Evolutionary conservation across 2,888 invertebrate species (phyloP).

Genomic region (Seladonia tumulorum): DNA sequence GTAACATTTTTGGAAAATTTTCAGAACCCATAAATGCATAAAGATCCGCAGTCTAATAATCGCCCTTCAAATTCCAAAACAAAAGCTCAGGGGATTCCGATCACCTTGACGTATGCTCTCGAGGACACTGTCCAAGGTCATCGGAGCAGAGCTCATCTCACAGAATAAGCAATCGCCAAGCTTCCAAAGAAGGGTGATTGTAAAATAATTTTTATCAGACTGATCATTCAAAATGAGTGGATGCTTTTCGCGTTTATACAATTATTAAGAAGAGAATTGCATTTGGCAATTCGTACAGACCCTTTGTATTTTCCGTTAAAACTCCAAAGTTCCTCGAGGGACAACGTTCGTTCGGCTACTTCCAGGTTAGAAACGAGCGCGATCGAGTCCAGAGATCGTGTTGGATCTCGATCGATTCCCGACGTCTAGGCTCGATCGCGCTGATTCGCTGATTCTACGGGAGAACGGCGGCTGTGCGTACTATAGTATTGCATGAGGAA

Average conservation of each 20-base stretch:
- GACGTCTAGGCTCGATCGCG: conserved; percentile 44
- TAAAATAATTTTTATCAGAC: neutral
- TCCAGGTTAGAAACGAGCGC: conserved; percentile 41
- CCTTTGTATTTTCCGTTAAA: too few relatives aligned
- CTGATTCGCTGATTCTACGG: conserved; percentile 15
- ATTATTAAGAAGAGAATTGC: too few relatives aligned
- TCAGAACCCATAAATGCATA: too few relatives aligned
- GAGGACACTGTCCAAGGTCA: neutral
- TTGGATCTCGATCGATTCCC: neutral
- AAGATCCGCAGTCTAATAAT: too few relatives aligned
- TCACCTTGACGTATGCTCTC: neutral
- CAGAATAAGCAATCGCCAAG: neutral
- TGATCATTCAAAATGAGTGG: too few relatives aligned
- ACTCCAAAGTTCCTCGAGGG: neutral
- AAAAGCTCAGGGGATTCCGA: neutral
- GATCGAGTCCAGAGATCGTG: conserved; percentile 40
- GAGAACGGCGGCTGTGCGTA: conserved; percentile 22
- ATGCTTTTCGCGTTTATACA: too few relatives aligned
- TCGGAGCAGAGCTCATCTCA: neutral
- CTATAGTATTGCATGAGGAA: conserved; percentile 51
- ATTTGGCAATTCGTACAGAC: too few relatives aligned
- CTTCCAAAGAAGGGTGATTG: too few relatives aligned
- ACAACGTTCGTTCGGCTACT: conserved; percentile 48
- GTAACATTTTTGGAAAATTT: too few relatives aligned
- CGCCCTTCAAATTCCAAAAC: neutral